Base-by-base conservation (phyloP, 2,888 invertebrate genomes). In the Hipparchia semele region DNA sequence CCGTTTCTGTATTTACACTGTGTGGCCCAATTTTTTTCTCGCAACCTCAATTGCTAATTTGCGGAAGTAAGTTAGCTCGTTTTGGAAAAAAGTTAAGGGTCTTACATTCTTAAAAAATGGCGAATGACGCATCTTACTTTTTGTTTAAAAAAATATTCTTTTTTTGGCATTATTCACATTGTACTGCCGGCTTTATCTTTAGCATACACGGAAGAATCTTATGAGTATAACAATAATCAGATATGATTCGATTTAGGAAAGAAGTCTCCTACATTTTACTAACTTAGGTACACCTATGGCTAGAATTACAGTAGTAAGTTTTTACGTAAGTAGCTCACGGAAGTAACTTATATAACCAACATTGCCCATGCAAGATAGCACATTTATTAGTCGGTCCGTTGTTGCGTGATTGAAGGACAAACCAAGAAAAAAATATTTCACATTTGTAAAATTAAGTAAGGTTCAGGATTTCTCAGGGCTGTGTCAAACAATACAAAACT, bases 1-100 rank as follows among this genome's bases (percentile, higher is more conserved):
- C 56, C 56, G 67, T 68, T 33, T 73, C 70, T 73, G 72, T 68
- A 73, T 75, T 77, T 70, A 61, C 39, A 71, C 66, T 71, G 5
- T 5, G 5, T 39, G 73, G 67, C 73, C 75, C 61, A 71, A 62
- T 71, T 75, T 54, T 54, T 13, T 71, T 33, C 70, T 71, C 59
- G 39, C 62, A 64, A 60, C 66, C 72, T 61, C 74, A 46, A 68
- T 70, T 67, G 59, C 49, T 67, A 68, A 73, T 73, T 71, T 69
- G 61, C 73, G 68, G 69, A 72, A 67, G 64, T 39, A 62, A 58
- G 64, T 62, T 56, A 64, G 13, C n/a, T 33, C 6, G 54, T 56
- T 54, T 53, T 59, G 68, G 72, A 70, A 76, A 64, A 65, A 65
- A 65, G 12, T 12, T 53, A 12, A 51, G 53, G 10, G 12, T 10